These are phyloP conservation scores for Rhabdomys dilectus DNA, from an alignment of 2,113 vertebrate genomes.

Conservation along the genomic window DNA sequence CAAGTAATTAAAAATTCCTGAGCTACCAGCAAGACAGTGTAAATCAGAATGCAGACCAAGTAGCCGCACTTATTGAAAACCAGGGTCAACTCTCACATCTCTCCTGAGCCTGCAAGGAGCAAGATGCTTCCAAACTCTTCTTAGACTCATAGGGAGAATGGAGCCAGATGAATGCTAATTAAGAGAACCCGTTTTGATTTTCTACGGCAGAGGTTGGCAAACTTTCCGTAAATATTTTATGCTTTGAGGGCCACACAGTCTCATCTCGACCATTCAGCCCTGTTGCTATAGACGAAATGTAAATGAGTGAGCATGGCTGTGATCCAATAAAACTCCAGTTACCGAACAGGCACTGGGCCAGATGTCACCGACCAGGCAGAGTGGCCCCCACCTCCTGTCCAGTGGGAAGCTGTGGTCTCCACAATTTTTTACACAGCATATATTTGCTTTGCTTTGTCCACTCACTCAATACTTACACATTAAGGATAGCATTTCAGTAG, in stretches of 20 bases:
- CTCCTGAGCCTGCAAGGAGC: background rate
- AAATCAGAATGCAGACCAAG: background rate
- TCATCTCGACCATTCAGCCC: background rate
- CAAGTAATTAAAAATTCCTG: background rate
- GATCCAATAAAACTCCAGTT: conserved; percentile 6
- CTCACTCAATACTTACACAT: background rate
- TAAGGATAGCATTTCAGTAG: background rate
- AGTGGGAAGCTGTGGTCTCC: background rate
- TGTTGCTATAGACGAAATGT: background rate
- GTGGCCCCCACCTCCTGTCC: background rate
- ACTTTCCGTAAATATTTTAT: conserved; percentile 34
- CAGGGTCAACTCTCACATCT: background rate
- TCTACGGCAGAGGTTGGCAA: background rate
- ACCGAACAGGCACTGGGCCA: background rate
- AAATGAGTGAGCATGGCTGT: background rate
- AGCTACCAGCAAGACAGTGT: background rate
- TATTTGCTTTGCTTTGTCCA: background rate
- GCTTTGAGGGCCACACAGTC: background rate
- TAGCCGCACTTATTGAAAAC: background rate
- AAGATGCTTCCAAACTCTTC: conserved; percentile 12
- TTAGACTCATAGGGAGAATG: background rate
- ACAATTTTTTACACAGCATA: background rate
- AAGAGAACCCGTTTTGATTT: background rate
- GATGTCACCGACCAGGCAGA: background rate
- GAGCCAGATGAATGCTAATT: background rate